Evolutionary conservation across 1,140 invertebrate genomes (phyloP).

Genomic region (Dendrolimus kikuchii): DNA sequence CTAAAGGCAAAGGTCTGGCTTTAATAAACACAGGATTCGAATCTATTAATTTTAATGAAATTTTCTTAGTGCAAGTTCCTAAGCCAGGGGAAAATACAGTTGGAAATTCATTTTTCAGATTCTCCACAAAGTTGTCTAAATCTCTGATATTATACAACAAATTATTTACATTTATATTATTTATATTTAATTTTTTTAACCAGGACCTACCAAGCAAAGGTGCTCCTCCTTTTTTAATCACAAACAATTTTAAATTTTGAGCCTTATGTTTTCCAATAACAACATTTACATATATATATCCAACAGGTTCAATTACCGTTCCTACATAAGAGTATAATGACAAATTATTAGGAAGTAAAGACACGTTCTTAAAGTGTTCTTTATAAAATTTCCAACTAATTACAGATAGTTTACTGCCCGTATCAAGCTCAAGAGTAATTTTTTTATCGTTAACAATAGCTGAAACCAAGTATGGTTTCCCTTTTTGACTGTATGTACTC

Average conservation of each 20-base stretch:
- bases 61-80: neutral
- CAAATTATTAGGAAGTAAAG: neutral
- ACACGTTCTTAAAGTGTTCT: neutral
- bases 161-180: neutral
- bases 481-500: neutral
- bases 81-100: neutral
- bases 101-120: neutral
- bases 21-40: neutral
- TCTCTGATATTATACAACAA: neutral
- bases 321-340: neutral
- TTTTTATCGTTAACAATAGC: neutral
- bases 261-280: neutral
- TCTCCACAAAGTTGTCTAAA: neutral
- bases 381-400: neutral
- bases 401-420: neutral
- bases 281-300: neutral
- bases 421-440: neutral
- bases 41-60: neutral
- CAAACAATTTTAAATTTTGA: too few species aligned
- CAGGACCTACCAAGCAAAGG: neutral
- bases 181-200: slow-evolving; percentile 1
- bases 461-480: neutral
- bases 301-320: neutral
- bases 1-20: neutral
- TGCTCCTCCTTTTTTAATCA: neutral